These are phyloP conservation scores for Microtus montanus DNA, from an alignment of 2,113 vertebrate species.

Conservation along the genomic window DNA sequence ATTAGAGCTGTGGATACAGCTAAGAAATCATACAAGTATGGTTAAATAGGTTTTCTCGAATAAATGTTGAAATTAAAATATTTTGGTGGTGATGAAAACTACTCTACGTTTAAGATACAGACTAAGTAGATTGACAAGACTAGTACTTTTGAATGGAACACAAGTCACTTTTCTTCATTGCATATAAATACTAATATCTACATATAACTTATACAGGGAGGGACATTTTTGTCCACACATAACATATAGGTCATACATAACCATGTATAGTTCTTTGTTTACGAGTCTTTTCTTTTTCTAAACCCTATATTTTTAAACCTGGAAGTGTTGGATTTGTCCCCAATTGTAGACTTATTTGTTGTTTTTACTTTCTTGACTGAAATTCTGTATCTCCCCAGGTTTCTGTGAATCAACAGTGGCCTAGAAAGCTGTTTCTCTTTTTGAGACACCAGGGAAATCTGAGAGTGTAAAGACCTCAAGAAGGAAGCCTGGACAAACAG, in stretches of 20 bases:
- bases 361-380: constrained; percentile 63
- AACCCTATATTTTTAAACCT: neutral
- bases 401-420: constrained; percentile 62
- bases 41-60: constrained; percentile 22
- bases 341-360: constrained; percentile 41
- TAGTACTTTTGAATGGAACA: neutral
- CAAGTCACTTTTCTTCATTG: neutral
- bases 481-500: constrained; percentile 30
- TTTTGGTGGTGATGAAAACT: constrained; percentile 38
- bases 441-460: constrained; percentile 62
- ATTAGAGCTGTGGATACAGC: neutral
- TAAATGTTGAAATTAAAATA: constrained; percentile 27
- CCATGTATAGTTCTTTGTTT: neutral
- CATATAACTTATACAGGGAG: neutral
- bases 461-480: constrained; percentile 65
- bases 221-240: neutral
- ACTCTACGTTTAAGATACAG: constrained; percentile 25
- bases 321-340: constrained; percentile 15
- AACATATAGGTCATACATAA: neutral
- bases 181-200: neutral
- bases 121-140: neutral
- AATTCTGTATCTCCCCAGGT: constrained; percentile 65
- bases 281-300: neutral
- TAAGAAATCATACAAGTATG: neutral
- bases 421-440: constrained; percentile 59